Evolutionary conservation across 2,888 invertebrate genomes (phyloP), one percentile per base, ranked within the genome.

Genomic region (Chrysodeixis includens): DNA sequence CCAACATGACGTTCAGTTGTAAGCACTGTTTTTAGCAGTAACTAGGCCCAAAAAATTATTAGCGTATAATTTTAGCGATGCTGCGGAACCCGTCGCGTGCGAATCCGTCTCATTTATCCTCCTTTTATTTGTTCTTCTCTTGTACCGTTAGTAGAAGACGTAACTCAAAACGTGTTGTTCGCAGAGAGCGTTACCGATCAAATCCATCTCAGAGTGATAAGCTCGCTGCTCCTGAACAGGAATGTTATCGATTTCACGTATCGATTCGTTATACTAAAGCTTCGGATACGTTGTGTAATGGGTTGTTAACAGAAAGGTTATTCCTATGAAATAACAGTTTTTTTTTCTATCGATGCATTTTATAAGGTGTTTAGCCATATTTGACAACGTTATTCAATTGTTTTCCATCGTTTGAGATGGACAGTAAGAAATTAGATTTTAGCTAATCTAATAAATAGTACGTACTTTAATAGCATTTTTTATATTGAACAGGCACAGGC

Each of bases 201-300:
- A 82, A 85, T 83, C 71, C 63, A 79, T 81, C 76, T 80, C 71
- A 66, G 69, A 71, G 76, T 75, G 87, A 87, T 86, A 85, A 86
- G 81, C 68, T 53, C 71, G 77, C 69, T 81, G 83, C 86, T 85
- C 83, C 85, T 79, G 83, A 83, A 78, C 82, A 69, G 86, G 86
- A 86, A 89, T 90, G 74, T 88, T 88, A 91, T 90, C 89, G 77
- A 66, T 68, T 71, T 66, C 59, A 80, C 74, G 71, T 81, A 89
- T 89, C 86, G 78, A 84, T 83, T 87, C 76, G 84, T 86, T 86
- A 85, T 72, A 70, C 71, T 68, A 62, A 32, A 64, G 52, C 64
- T 66, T 71, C 30, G 26, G 40, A 69, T 62, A 70, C 55, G 35
- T 63, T 69, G 53, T 59, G 55, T 72, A 75, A 70, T 57, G 52